Evolutionary conservation across 2,888 invertebrate species (phyloP).

Genomic region (Cyaniris semiargus): DNA sequence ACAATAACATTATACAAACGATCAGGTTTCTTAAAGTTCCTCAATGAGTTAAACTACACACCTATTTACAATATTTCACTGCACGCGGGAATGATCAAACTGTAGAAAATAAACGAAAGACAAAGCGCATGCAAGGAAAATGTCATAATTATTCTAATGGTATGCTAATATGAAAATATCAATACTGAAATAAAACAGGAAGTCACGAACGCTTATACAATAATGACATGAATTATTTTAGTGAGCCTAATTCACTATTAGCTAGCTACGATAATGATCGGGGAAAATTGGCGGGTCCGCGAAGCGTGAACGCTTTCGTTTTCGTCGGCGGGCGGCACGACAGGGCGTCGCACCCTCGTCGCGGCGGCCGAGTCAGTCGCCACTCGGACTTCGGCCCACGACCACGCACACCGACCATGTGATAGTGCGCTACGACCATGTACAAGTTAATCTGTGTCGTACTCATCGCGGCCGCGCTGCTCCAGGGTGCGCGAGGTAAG

Average conservation of each 20-base stretch:
- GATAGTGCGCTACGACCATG: constrained; percentile 63
- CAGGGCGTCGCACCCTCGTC: constrained; percentile 46
- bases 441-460: constrained; percentile 56
- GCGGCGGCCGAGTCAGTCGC: constrained; percentile 54
- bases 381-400: constrained; percentile 59
- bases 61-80: neutral
- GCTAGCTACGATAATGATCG: constrained; percentile 64
- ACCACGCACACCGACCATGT: constrained; percentile 67
- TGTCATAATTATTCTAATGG: constrained; percentile 30
- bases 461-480: constrained; percentile 53
- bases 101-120: constrained; percentile 27
- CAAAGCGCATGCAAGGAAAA: constrained; percentile 34
- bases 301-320: constrained; percentile 76
- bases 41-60: no score
- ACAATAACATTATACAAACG: no score
- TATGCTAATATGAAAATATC: constrained; percentile 28
- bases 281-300: constrained; percentile 66
- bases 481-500: constrained; percentile 54
- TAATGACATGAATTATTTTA: constrained; percentile 58
- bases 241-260: constrained; percentile 59
- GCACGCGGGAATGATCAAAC: neutral
- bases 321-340: constrained; percentile 57
- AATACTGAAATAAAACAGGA: constrained; percentile 39
- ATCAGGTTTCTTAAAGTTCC: no score
- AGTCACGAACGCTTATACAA: constrained; percentile 52